Evolutionary conservation across 1,140 invertebrate genomes (phyloP), one percentile per base, ranked within the genome.

Genomic region (Chrysoperla carnea): DNA sequence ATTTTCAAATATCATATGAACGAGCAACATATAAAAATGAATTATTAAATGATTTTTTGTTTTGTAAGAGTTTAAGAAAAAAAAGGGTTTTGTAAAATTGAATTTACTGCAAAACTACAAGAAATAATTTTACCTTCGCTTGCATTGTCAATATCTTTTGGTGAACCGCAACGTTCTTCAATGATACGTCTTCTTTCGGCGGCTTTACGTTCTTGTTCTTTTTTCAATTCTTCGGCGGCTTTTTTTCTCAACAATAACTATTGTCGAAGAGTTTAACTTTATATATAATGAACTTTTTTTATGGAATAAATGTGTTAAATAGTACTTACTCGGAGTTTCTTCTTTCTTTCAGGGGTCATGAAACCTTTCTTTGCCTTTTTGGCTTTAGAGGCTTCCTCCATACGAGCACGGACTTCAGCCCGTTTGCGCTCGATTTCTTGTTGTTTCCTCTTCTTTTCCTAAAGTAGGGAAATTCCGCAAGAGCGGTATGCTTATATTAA

Each of bases 171-270:
- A 59, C 92, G 75, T 63, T 95, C 84, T 64, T 92, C 87, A 64
- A 99, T 95, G 70, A 93, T 91, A 58, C 84, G 83, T 69, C 93
- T 93, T 62, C 93, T 88, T 66, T 98, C 94, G 50, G 90, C 88
- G 29, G 92, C 90, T 73, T 97, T 96, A 60, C 89, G 81, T 69
- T 96, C 91, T 66, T 98, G 94, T 73, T 99, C 93, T 63, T 95
- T 95, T 73, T 97, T 97, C 70, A 99, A 73, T 68, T 99, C 94
- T 69, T 99, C 95, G 55, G 95, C 94, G 60, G 95, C 95, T 78
- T 98, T 99, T 71, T 97, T 93, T 82, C 96, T 93, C 71, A 99
- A 76, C 70, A 99, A 72, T 73, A 96, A 76, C 84, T 87, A 59
- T 27, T 54, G 29, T 33, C 31, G 46, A 37, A 33, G 40, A 47